These are phyloP conservation scores for Fundulus diaphanus DNA, from an alignment of 2,797 vertebrate genomes.

Conservation along the genomic window DNA sequence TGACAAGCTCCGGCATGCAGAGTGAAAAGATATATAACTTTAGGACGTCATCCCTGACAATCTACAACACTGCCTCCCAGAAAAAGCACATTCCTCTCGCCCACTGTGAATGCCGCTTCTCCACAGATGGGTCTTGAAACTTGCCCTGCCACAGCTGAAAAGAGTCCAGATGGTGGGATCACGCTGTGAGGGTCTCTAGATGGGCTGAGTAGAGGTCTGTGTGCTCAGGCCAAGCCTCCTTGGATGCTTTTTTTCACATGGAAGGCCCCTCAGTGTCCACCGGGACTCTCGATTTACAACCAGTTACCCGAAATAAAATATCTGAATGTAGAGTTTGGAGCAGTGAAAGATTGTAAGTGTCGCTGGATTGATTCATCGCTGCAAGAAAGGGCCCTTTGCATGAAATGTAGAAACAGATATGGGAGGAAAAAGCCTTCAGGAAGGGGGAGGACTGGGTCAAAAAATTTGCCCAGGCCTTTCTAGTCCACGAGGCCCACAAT, in stretches of 20 bases:
- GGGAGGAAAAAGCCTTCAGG: no score
- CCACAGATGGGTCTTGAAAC: conserved; percentile 65
- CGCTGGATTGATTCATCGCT: neutral
- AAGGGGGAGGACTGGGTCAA: no score
- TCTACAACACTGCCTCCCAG: conserved; percentile 59
- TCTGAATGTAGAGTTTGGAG: conserved; percentile 34
- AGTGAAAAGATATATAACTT: conserved; percentile 62
- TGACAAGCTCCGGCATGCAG: conserved; percentile 60
- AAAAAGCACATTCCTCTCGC: conserved; percentile 69
- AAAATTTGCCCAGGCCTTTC: no score
- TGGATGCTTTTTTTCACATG: conserved; percentile 65
- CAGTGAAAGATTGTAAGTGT: conserved; percentile 5
- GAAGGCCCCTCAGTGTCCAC: conserved; percentile 46
- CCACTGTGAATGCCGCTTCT: conserved; percentile 62
- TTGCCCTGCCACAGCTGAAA: conserved; percentile 67
- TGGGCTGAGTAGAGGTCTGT: conserved; percentile 72
- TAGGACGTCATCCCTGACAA: conserved; percentile 61
- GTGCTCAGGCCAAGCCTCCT: conserved; percentile 63
- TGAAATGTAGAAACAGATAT: conserved; percentile 56
- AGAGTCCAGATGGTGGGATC: conserved; percentile 77
- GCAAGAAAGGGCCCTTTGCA: conserved; percentile 35
- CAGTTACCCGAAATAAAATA: conserved; percentile 60
- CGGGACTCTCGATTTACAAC: conserved; percentile 71
- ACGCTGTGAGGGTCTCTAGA: conserved; percentile 70
- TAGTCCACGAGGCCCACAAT: no score